phyloP scores from a whole-genome alignment of 2,113 vertebrate genomes.

The Nycticryphes semicollaris region DNA sequence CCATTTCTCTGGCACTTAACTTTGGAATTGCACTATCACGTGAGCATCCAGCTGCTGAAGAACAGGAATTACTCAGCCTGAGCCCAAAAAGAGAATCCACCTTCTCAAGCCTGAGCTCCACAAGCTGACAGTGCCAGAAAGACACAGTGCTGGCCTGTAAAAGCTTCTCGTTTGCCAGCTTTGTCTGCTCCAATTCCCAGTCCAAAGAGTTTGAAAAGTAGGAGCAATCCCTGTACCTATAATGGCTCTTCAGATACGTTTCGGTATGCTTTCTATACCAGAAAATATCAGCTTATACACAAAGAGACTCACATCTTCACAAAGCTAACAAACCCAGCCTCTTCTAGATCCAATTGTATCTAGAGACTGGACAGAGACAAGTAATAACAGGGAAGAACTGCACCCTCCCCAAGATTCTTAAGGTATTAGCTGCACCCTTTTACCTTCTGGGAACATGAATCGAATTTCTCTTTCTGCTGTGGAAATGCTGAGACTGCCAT shows the following conservation, averaged over 20 bases:
- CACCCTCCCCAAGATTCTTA: background rate
- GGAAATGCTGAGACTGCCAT: constrained; percentile 84
- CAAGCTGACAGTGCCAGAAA: background rate
- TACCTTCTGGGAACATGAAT: constrained; percentile 93
- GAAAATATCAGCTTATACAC: background rate
- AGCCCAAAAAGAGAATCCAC: background rate
- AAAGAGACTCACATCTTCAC: background rate
- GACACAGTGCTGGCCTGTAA: background rate
- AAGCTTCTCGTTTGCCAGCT: background rate
- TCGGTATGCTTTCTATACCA: background rate
- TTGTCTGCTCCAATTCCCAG: background rate
- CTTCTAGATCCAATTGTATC: background rate
- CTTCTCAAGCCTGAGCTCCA: background rate
- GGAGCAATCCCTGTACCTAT: background rate
- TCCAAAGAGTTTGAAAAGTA: background rate
- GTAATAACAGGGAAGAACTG: background rate
- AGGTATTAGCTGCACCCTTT: background rate
- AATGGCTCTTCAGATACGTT: background rate
- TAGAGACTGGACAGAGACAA: background rate
- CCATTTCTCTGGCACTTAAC: background rate
- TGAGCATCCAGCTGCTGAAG: background rate
- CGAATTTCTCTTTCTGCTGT: constrained; percentile 88
- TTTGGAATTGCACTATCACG: background rate
- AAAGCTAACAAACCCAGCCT: background rate
- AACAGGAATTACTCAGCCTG: background rate